A percentile compares a stretch with the other conserved stretches of the same genome.
Evolutionary conservation across 2,113 vertebrate species (phyloP).

Genomic region (Sorex araneus): DNA sequence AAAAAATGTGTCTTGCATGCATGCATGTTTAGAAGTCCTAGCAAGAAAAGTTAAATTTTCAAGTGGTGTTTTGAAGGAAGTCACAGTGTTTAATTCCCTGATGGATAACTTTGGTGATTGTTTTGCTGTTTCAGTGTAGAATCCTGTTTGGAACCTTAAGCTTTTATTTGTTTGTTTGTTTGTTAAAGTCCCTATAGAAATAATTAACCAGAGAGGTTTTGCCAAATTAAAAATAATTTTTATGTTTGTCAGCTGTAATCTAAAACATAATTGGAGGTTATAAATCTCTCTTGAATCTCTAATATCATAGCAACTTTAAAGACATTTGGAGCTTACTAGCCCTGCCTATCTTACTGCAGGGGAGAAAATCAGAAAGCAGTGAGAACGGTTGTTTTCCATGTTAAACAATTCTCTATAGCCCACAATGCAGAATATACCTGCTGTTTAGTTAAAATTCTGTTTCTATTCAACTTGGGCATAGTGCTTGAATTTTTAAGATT

Average conservation of each 20-base stretch:
- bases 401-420: background rate
- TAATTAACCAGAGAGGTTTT: background rate
- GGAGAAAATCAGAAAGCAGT: background rate
- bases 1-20: background rate
- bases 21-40: background rate
- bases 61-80: background rate
- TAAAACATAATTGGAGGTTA: constrained; percentile 49
- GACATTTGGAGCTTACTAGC: background rate
- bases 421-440: background rate
- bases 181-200: background rate
- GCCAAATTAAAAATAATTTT: constrained; percentile 40
- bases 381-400: background rate
- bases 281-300: constrained; percentile 45
- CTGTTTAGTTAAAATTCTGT: background rate
- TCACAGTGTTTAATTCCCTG: background rate
- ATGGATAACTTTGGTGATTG: background rate
- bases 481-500: constrained; percentile 1
- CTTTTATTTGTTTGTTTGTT: background rate
- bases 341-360: background rate
- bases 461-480: background rate
- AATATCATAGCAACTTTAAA: constrained; percentile 7
- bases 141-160: background rate
- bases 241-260: background rate
- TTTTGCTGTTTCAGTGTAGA: background rate
- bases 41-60: background rate